These are phyloP conservation scores for Oncorhynchus keta DNA, from an alignment of 2,113 vertebrate species.

Conservation along the genomic window DNA sequence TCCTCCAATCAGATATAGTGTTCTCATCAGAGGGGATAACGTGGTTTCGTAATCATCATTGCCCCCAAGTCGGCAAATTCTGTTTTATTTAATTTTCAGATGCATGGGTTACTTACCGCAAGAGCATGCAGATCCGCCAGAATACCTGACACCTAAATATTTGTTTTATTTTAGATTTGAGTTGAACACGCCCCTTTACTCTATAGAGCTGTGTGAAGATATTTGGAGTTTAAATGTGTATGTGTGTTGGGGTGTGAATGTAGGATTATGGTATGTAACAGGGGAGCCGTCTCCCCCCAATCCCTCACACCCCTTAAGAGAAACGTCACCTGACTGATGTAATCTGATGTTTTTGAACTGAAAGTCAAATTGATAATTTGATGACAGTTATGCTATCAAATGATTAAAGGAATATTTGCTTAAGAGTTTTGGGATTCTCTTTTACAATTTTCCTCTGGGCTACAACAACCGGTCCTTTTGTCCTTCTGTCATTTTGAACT, in stretches of 20 bases:
- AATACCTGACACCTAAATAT: too few relatives aligned
- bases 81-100: too few relatives aligned
- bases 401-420: slow-evolving; percentile 59
- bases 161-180: too few relatives aligned
- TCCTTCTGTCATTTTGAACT: not conserved
- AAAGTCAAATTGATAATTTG: slow-evolving; percentile 45
- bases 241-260: not conserved
- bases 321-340: slow-evolving; percentile 36
- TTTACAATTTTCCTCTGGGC: not conserved
- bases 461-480: not conserved
- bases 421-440: not conserved
- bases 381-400: slow-evolving; percentile 40
- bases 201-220: not conserved
- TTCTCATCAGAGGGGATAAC: too few relatives aligned
- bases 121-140: too few relatives aligned
- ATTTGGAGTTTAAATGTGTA: not conserved
- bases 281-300: not conserved
- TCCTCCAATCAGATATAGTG: too few relatives aligned
- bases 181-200: not conserved
- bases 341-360: slow-evolving; percentile 37
- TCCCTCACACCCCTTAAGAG: not conserved
- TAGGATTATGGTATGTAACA: not conserved
- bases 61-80: too few relatives aligned
- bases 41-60: too few relatives aligned
- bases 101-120: too few relatives aligned